Evolutionary conservation across 1,140 invertebrate genomes (phyloP).

Genomic region (Ooceraea biroi): DNA sequence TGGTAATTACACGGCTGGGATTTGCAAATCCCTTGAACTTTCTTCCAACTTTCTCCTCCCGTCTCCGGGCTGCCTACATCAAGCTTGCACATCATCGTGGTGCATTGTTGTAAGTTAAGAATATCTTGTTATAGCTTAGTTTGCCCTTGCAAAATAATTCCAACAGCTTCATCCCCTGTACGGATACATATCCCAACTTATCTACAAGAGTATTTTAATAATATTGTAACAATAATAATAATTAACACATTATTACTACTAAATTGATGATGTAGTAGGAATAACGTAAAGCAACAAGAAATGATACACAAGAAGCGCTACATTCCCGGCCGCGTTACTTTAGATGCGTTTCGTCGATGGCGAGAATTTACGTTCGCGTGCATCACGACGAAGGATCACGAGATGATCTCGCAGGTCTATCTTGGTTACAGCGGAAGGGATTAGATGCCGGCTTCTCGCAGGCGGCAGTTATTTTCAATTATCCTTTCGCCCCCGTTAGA

Average conservation of each 20-base stretch:
- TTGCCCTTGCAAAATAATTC: background rate
- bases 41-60: conserved; percentile 53
- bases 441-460: conserved; percentile 77
- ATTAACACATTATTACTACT: background rate
- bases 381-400: conserved; percentile 1
- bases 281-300: background rate
- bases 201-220: background rate
- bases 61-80: conserved; percentile 2
- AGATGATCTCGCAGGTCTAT: conserved; percentile 80
- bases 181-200: no score
- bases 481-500: conserved; percentile 79
- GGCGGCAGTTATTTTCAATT: conserved; percentile 86
- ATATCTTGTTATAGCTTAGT: background rate
- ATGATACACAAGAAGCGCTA: background rate
- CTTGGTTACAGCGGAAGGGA: conserved; percentile 80
- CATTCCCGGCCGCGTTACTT: background rate
- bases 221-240: no score
- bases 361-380: background rate
- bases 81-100: conserved; percentile 36
- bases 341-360: background rate
- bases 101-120: conserved; percentile 42
- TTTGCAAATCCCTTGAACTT: conserved; percentile 62
- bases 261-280: background rate
- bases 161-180: background rate
- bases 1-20: conserved; percentile 58